A percentile compares a stretch with the other conserved stretches of the same genome.
Evolutionary conservation across 2,888 invertebrate species (phyloP).

Genomic region (Cerastis rubricosa): DNA sequence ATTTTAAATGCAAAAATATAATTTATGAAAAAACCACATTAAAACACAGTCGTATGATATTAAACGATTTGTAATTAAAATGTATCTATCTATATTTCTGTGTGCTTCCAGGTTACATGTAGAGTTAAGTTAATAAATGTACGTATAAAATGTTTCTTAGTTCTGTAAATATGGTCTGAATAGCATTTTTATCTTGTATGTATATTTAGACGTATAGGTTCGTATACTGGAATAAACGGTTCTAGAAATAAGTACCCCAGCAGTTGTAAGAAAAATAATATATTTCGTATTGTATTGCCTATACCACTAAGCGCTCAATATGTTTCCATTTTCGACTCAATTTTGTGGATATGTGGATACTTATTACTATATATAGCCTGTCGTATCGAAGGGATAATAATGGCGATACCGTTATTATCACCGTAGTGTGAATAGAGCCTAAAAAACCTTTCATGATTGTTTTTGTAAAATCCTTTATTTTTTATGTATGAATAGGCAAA

Average conservation of each 20-base stretch:
- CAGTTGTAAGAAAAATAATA: constrained; percentile 34
- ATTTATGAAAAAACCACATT: constrained; percentile 14
- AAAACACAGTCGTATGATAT: constrained; percentile 56
- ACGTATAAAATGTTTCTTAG: constrained; percentile 71
- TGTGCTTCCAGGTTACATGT: constrained; percentile 89
- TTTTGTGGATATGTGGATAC: constrained; percentile 32
- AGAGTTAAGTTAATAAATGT: constrained; percentile 72
- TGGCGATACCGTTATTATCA: too few species aligned
- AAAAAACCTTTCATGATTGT: constrained; percentile 9
- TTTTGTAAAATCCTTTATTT: background rate
- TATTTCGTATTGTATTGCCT: constrained; percentile 32
- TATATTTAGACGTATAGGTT: constrained; percentile 67
- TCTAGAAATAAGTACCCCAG: constrained; percentile 59
- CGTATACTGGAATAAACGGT: constrained; percentile 64
- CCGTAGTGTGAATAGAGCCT: constrained; percentile 45
- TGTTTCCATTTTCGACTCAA: constrained; percentile 24
- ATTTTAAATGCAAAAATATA: constrained; percentile 23
- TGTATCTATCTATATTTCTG: constrained; percentile 83
- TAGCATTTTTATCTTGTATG: constrained; percentile 88
- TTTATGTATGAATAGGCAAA: background rate
- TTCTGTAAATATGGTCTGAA: constrained; percentile 85
- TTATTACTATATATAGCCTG: constrained; percentile 38
- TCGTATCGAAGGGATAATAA: constrained; percentile 12
- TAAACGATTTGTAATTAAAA: constrained; percentile 57
- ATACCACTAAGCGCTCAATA: constrained; percentile 41